Evolutionary conservation across 2,888 invertebrate species (phyloP), one percentile per base, ranked within the genome.

Genomic region (Rotaria sp.): DNA sequence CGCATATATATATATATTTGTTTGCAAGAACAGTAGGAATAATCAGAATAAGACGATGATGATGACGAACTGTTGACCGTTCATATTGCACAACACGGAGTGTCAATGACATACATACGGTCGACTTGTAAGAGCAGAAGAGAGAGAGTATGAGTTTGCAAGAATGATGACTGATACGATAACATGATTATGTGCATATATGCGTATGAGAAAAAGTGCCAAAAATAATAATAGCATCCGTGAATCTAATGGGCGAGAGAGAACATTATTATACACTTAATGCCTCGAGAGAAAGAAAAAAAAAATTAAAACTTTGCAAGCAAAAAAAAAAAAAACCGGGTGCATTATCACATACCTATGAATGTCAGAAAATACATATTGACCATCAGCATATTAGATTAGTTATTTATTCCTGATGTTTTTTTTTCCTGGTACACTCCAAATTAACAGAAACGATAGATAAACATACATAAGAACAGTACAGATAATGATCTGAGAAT

Each of bases 151-250:
- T 7, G 67, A 15, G 8, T 67, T 67, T 67, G 67, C 67, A 67
- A 67, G 67, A 67, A 35, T 67, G 67, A 67, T 67, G 35, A 67
- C 35, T 35, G 67, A 67, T 67, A 67, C 67, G 67, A 67, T 67
- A 67, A 21, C 35, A 67, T 35, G 67, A 67, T 67, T 67, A 35
- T 67, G 67, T 38, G 26, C 67, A 67, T 67, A 8, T 67, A 67
- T 35, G 67, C 67, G 67, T 67, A 38, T 67, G 21, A 5, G 67
- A 67, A 59, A 59, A 67, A 35, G 35, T 67, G 67, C 67, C 67
- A 35, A 67, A 67, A 67, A 67, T 67, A 35, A 67, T 67, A 67
- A 35, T 21, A 5, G 21, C 4, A 67, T 18, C 4, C 30, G 18
- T 67, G 67, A 67, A 35, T 67, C 18, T 13, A 35, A 67, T 35